These are phyloP conservation scores for Frieseomelitta varia DNA, from an alignment of 1,140 invertebrate genomes.

Conservation along the genomic window DNA sequence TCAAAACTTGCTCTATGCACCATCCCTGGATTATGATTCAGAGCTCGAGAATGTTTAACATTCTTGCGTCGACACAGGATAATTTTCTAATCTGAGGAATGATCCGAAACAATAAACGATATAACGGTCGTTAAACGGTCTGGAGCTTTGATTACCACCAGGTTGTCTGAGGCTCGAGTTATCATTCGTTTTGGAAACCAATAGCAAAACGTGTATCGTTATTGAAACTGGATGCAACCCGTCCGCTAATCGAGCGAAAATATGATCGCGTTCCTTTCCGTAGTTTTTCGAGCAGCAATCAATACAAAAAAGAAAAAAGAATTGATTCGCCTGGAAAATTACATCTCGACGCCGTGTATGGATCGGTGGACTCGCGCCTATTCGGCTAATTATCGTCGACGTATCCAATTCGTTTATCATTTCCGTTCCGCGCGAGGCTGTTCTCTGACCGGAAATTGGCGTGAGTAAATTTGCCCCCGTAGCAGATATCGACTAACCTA, in stretches of 20 bases:
- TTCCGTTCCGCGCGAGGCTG: conserved; percentile 33
- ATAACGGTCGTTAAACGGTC: background rate
- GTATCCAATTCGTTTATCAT: conserved; percentile 54
- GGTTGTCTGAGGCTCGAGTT: background rate
- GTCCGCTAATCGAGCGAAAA: background rate
- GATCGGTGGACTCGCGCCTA: background rate
- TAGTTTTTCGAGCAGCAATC: background rate
- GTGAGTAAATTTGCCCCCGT: conserved; percentile 53
- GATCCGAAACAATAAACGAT: background rate
- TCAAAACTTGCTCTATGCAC: too few species aligned
- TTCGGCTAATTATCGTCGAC: conserved; percentile 46
- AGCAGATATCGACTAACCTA: conserved; percentile 33
- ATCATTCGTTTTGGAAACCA: background rate
- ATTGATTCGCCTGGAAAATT: conserved; percentile 21
- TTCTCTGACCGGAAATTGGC: conserved; percentile 55
- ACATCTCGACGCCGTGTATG: too few species aligned
- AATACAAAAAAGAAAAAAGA: background rate
- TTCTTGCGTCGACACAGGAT: too few species aligned
- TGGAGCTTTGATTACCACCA: background rate
- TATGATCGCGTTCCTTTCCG: background rate
- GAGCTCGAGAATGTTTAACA: too few species aligned
- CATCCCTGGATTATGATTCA: too few species aligned
- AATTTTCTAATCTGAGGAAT: conserved; percentile 4
- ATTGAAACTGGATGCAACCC: background rate
- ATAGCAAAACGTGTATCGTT: background rate